phyloP scores from a whole-genome alignment of 1,140 invertebrate species.

The fruit fly (Drosophila melanogaster) region DNA sequence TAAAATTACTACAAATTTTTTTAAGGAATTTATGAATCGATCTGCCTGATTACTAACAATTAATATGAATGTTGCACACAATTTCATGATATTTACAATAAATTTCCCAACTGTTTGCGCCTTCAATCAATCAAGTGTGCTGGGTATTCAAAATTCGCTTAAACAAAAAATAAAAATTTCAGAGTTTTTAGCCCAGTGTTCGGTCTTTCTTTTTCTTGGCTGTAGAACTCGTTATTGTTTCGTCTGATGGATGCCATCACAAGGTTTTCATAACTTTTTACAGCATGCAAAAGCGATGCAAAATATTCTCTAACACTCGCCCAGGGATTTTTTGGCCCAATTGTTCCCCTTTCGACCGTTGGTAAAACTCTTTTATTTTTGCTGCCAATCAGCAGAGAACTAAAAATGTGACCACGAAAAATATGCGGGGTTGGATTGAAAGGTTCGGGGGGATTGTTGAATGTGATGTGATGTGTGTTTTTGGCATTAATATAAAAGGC shows the following conservation, averaged over 20 bases:
- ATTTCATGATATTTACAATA: slow-evolving; percentile 7
- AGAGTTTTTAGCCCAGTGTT: slow-evolving; percentile 8
- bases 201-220: not conserved
- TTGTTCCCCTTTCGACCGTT: not conserved
- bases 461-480: slow-evolving; percentile 31
- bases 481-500: slow-evolving; percentile 74
- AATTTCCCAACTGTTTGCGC: not conserved
- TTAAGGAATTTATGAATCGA: not conserved
- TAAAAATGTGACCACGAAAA: slow-evolving; percentile 31
- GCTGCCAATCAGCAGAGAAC: slow-evolving; percentile 35
- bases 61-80: not conserved
- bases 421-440: not conserved
- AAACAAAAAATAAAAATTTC: slow-evolving; percentile 7
- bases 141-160: slow-evolving; percentile 25
- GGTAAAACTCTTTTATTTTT: slow-evolving; percentile 7
- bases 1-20: no score
- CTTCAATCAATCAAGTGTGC: slow-evolving; percentile 26
- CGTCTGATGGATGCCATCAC: slow-evolving; percentile 42
- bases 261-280: slow-evolving; percentile 67
- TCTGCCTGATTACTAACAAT: slow-evolving; percentile 8
- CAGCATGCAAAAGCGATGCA: slow-evolving; percentile 43
- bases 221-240: slow-evolving; percentile 32
- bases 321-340: slow-evolving; percentile 1
- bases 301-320: slow-evolving; percentile 16
- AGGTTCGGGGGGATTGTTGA: not conserved